phyloP scores from a whole-genome alignment of 2,113 vertebrate species.

The Perca fluviatilis region DNA sequence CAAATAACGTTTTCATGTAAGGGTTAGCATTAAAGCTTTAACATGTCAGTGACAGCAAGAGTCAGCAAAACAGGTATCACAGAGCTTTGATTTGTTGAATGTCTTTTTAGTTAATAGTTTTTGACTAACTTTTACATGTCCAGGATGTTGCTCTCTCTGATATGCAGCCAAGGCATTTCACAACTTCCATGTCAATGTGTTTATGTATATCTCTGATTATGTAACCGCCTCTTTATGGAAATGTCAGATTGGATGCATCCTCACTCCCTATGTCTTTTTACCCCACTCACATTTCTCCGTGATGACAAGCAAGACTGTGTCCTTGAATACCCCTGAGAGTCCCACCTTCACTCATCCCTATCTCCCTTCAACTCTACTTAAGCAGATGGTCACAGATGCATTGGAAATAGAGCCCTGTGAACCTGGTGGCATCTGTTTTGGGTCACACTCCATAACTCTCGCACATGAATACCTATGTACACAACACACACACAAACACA shows the following conservation, averaged over 20 bases:
- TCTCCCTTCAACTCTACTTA: slow-evolving; percentile 32
- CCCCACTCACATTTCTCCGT: slow-evolving; percentile 8
- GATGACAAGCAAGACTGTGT: slow-evolving; percentile 47
- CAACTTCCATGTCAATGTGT: background rate
- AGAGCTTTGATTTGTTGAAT: slow-evolving; percentile 29
- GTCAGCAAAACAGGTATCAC: slow-evolving; percentile 16
- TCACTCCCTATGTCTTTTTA: slow-evolving; percentile 13
- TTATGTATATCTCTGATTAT: slow-evolving; percentile 1
- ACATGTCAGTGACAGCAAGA: slow-evolving; percentile 14
- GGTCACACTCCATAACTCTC: slow-evolving; percentile 29
- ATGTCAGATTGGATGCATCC: slow-evolving; percentile 15
- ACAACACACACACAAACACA: slow-evolving; percentile 15
- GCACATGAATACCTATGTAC: slow-evolving; percentile 12
- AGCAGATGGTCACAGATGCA: slow-evolving; percentile 74
- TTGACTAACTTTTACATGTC: background rate
- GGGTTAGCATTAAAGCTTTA: slow-evolving; percentile 32
- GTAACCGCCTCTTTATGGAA: slow-evolving; percentile 8
- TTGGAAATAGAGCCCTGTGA: slow-evolving; percentile 45
- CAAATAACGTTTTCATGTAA: slow-evolving; percentile 25
- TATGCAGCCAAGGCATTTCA: slow-evolving; percentile 5
- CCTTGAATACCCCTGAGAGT: slow-evolving; percentile 65
- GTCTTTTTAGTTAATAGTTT: background rate
- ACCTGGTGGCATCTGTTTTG: slow-evolving; percentile 67
- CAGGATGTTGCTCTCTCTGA: background rate
- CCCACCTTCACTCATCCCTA: slow-evolving; percentile 38